Percentiles rank a stretch among this genome's conserved stretches.
These are phyloP conservation scores for Xestia ashworthii DNA, from an alignment of 2,888 invertebrate genomes.

Conservation along the genomic window DNA sequence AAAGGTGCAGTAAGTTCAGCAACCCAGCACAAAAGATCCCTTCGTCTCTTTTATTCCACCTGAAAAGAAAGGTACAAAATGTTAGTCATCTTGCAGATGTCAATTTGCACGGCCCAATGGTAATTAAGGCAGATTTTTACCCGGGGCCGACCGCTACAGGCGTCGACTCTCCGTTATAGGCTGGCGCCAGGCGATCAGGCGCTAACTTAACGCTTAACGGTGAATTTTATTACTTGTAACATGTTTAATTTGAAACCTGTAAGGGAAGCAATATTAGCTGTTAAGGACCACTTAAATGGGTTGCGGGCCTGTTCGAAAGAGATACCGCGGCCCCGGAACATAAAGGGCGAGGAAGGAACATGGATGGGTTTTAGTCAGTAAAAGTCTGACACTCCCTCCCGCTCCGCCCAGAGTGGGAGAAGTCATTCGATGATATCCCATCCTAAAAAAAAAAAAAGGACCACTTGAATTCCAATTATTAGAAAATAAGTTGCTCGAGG, in stretches of 20 bases:
- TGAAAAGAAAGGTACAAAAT: slow-evolving; percentile 22
- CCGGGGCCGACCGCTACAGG: slow-evolving; percentile 67
- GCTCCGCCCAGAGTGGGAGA: too few species aligned
- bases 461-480: slow-evolving; percentile 31
- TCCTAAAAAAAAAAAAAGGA: too few species aligned
- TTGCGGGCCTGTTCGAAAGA: too few species aligned
- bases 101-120: slow-evolving; percentile 49
- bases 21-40: slow-evolving; percentile 12
- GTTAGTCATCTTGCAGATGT: slow-evolving; percentile 32
- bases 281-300: slow-evolving; percentile 28
- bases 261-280: slow-evolving; percentile 39
- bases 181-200: slow-evolving; percentile 71
- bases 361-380: too few species aligned
- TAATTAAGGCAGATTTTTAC: slow-evolving; percentile 67
- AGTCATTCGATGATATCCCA: too few species aligned
- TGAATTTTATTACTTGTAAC: slow-evolving; percentile 70
- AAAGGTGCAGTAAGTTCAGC: slow-evolving; percentile 27
- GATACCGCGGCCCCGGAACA: too few species aligned
- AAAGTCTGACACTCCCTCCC: too few species aligned
- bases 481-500: slow-evolving; percentile 19
- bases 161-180: slow-evolving; percentile 73
- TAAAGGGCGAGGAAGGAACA: too few species aligned
- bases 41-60: slow-evolving; percentile 16
- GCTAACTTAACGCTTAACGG: slow-evolving; percentile 71
- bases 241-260: slow-evolving; percentile 53